Evolutionary conservation across 1,140 invertebrate species (phyloP).

Genomic region (Archivesica marissinica): DNA sequence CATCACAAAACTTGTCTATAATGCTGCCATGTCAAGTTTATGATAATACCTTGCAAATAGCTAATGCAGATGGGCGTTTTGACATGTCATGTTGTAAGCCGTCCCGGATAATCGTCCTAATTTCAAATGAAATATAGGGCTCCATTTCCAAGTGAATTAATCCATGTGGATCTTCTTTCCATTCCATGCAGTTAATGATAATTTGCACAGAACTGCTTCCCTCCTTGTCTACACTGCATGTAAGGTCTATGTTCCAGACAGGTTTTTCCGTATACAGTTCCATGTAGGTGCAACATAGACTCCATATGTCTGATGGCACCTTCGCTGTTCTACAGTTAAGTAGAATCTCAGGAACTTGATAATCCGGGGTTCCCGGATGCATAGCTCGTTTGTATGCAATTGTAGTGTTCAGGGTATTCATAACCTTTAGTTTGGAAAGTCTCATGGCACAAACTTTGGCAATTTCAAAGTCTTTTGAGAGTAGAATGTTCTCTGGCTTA

Average conservation of each 20-base stretch:
- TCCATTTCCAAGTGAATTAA: too few species aligned
- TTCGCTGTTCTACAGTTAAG: conserved; percentile 8
- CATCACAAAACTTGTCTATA: too few species aligned
- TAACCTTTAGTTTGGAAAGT: conserved; percentile 60
- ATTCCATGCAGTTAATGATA: too few species aligned
- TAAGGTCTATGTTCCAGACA: conserved; percentile 37
- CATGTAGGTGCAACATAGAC: conserved; percentile 24
- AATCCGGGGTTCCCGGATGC: conserved; percentile 54
- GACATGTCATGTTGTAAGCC: too few species aligned
- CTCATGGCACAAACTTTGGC: conserved; percentile 60
- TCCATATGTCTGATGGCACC: conserved; percentile 15
- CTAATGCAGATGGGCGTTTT: too few species aligned
- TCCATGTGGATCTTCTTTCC: too few species aligned
- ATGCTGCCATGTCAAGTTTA: too few species aligned
- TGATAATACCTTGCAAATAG: too few species aligned
- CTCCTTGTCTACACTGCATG: too few species aligned
- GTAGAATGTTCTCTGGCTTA: conserved; percentile 62
- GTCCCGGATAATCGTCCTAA: too few species aligned
- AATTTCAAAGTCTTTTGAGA: conserved; percentile 39
- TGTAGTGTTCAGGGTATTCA: conserved; percentile 48
- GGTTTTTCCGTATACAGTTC: conserved; percentile 20
- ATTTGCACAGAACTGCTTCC: too few species aligned
- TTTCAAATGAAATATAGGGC: too few species aligned
- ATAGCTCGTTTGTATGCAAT: background rate
- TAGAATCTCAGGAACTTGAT: conserved; percentile 52